Evolutionary conservation across 1,140 invertebrate genomes (phyloP).

Genomic region (Hetaerina americana): DNA sequence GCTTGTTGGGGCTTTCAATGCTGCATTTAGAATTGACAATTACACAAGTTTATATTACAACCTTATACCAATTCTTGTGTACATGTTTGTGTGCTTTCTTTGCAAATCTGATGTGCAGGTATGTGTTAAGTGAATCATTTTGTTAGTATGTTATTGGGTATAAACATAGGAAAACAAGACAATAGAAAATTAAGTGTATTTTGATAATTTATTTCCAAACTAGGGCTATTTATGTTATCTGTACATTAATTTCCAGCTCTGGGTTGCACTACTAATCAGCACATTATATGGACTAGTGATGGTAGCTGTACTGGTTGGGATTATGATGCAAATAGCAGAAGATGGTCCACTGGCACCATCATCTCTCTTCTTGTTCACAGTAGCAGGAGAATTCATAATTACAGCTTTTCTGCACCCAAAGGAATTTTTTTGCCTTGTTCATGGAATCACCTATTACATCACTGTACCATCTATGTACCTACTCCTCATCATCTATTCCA

Average conservation of each 20-base stretch:
- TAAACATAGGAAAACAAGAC: too few relatives aligned
- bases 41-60: constrained; percentile 39
- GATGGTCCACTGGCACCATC: constrained; percentile 68
- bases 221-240: too few relatives aligned
- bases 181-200: neutral
- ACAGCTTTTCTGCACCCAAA: constrained; percentile 71
- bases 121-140: constrained; percentile 12
- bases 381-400: constrained; percentile 47
- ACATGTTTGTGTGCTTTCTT: constrained; percentile 41
- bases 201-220: constrained; percentile 9
- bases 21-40: constrained; percentile 37
- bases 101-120: constrained; percentile 37
- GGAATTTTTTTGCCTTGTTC: constrained; percentile 58
- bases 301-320: constrained; percentile 84
- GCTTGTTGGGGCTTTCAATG: constrained; percentile 49
- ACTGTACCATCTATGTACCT: constrained; percentile 90
- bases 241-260: too few relatives aligned
- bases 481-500: constrained; percentile 77
- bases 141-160: neutral
- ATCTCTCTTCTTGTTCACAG: constrained; percentile 57
- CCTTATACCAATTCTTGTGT: constrained; percentile 37
- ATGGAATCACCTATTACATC: constrained; percentile 74
- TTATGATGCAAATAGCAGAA: constrained; percentile 61
- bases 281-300: constrained; percentile 75
- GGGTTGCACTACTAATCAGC: constrained; percentile 58